A percentile compares a stretch with the other conserved stretches of the same genome.
Conservation (phyloP, 1,140 invertebrate genomes). For the Dermatophagoides farinae region DNA sequence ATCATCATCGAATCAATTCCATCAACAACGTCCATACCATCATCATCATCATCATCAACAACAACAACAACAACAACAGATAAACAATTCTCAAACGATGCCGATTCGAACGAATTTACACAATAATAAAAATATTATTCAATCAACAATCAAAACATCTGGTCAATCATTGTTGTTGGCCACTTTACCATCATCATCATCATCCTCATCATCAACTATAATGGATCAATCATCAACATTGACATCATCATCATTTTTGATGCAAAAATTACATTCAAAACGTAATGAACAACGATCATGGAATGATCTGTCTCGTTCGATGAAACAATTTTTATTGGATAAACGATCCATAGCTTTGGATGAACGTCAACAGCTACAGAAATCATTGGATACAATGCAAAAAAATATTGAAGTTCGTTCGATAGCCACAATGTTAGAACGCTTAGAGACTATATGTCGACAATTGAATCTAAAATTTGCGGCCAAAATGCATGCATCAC, state of each 20-base stretch:
- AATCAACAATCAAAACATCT: not conserved
- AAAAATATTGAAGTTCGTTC: constrained; percentile 55
- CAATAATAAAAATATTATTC: not conserved
- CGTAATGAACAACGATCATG: constrained; percentile 51
- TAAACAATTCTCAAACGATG: not conserved
- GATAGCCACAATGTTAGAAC: constrained; percentile 62
- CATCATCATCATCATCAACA: no score
- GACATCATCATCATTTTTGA: constrained; percentile 29
- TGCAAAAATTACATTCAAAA: constrained; percentile 66
- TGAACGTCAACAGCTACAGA: constrained; percentile 61
- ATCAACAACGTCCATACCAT: not conserved
- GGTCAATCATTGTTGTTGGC: no score
- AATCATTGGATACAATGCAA: constrained; percentile 73
- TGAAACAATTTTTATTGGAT: constrained; percentile 56
- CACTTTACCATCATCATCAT: no score
- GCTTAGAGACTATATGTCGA: constrained; percentile 71
- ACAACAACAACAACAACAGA: not conserved
- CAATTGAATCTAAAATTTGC: constrained; percentile 44
- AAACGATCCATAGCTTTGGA: constrained; percentile 54
- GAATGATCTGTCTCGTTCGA: constrained; percentile 57
- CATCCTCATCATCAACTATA: not conserved
- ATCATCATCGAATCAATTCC: not conserved
- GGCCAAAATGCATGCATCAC: constrained; percentile 39
- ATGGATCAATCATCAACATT: not conserved
- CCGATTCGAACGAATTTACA: not conserved